A percentile compares a stretch with the other conserved stretches of the same genome.
Evolutionary conservation across 2,888 invertebrate genomes (phyloP).

Genomic region (Cyaniris semiargus): DNA sequence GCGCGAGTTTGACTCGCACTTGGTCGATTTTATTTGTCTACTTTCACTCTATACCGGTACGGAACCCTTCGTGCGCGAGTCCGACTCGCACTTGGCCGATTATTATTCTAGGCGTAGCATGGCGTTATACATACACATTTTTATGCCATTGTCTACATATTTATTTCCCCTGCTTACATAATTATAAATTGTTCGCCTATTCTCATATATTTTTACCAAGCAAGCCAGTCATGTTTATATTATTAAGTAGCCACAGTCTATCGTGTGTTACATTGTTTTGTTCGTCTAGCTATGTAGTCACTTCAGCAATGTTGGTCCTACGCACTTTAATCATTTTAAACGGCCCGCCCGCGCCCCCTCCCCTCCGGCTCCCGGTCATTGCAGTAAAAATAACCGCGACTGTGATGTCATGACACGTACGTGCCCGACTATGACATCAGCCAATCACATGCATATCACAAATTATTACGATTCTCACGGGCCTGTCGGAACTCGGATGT

Average conservation of each 20-base stretch:
- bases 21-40: too few species aligned
- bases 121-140: too few species aligned
- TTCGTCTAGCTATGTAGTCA: background rate
- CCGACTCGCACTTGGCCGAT: too few species aligned
- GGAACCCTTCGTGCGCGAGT: too few species aligned
- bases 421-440: slow-evolving; percentile 74
- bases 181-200: too few species aligned
- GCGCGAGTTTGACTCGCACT: too few species aligned
- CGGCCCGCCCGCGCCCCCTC: background rate
- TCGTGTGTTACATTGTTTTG: background rate
- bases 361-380: slow-evolving; percentile 56
- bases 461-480: slow-evolving; percentile 61
- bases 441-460: slow-evolving; percentile 60
- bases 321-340: slow-evolving; percentile 4
- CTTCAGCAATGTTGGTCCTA: background rate
- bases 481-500: background rate
- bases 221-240: background rate
- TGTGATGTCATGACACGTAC: slow-evolving; percentile 75
- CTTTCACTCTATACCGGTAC: too few species aligned
- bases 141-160: too few species aligned
- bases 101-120: too few species aligned
- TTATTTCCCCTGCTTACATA: too few species aligned
- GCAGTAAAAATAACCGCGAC: slow-evolving; percentile 70
- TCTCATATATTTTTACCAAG: too few species aligned
- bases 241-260: background rate